These are phyloP conservation scores for Aspidoscelis tigris DNA, from an alignment of 2,113 vertebrate genomes.

Conservation along the genomic window DNA sequence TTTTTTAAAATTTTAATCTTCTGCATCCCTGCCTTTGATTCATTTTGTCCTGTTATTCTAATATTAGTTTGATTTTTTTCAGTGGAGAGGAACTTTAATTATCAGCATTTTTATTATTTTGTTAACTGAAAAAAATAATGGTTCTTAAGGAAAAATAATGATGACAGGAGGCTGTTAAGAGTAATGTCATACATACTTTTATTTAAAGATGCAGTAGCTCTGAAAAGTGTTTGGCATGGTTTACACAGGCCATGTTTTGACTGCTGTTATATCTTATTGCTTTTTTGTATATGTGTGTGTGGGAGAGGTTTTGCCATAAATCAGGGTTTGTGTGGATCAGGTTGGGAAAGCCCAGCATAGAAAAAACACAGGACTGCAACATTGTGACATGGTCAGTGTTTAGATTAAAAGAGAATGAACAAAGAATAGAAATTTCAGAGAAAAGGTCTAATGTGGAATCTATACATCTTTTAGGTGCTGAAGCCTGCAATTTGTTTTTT, in stretches of 20 bases:
- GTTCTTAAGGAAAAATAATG: neutral
- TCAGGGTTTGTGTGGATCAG: no score
- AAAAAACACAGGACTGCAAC: neutral
- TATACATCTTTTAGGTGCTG: constrained; percentile 54
- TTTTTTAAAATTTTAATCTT: neutral
- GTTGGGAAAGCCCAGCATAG: neutral
- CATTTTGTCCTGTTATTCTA: no score
- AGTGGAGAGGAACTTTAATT: neutral
- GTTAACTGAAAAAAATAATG: neutral
- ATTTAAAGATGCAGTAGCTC: neutral
- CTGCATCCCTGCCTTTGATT: neutral
- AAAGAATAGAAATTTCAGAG: neutral
- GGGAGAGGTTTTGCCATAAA: no score
- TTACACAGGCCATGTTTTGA: neutral
- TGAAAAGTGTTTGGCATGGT: neutral
- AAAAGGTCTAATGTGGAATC: neutral
- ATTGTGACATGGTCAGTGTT: neutral
- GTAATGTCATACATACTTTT: neutral
- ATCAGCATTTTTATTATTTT: neutral
- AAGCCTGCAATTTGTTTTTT: constrained; percentile 60
- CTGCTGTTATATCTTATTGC: no score
- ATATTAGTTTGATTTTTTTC: neutral
- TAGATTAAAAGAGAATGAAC: neutral
- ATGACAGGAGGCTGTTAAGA: neutral
- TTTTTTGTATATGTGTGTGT: no score